Evolutionary conservation across 2,113 vertebrate genomes (phyloP).

Genomic region (Malurus melanocephalus): DNA sequence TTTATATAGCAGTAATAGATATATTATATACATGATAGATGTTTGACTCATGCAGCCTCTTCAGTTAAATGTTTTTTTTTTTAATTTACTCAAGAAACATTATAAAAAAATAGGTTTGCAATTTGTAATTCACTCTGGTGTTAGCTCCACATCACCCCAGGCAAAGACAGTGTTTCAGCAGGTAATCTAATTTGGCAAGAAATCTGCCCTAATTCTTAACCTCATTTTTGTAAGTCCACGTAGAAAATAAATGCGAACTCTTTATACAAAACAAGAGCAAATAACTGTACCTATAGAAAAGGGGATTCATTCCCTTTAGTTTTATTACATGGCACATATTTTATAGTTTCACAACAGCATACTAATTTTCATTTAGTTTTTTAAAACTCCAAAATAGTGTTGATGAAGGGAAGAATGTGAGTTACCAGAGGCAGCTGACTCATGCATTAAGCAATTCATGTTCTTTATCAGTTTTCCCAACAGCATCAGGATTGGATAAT

Average conservation of each 20-base stretch:
- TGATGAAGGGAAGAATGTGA: constrained; percentile 33
- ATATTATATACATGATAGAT: neutral
- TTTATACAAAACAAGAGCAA: constrained; percentile 70
- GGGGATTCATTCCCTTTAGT: constrained; percentile 53
- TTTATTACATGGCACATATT: constrained; percentile 77
- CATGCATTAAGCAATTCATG: constrained; percentile 91
- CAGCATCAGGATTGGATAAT: constrained; percentile 90
- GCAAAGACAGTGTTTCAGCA: constrained; percentile 32
- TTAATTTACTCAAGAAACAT: constrained; percentile 35
- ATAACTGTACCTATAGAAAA: constrained; percentile 70
- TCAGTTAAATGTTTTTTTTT: constrained; percentile 1
- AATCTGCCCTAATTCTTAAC: constrained; percentile 40
- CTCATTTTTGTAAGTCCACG: constrained; percentile 28
- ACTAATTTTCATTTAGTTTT: constrained; percentile 29
- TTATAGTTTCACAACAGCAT: constrained; percentile 67
- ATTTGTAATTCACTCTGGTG: constrained; percentile 43
- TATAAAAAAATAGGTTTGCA: constrained; percentile 66
- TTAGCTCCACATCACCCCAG: constrained; percentile 9
- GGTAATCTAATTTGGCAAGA: constrained; percentile 42
- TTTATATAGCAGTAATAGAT: neutral
- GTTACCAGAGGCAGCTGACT: constrained; percentile 57
- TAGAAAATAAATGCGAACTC: constrained; percentile 47
- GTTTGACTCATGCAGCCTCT: constrained; percentile 18
- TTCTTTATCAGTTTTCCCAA: constrained; percentile 87
- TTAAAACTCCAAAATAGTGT: neutral